Conservation (phyloP, 2,113 vertebrate species). For the Meleagris gallopavo region DNA sequence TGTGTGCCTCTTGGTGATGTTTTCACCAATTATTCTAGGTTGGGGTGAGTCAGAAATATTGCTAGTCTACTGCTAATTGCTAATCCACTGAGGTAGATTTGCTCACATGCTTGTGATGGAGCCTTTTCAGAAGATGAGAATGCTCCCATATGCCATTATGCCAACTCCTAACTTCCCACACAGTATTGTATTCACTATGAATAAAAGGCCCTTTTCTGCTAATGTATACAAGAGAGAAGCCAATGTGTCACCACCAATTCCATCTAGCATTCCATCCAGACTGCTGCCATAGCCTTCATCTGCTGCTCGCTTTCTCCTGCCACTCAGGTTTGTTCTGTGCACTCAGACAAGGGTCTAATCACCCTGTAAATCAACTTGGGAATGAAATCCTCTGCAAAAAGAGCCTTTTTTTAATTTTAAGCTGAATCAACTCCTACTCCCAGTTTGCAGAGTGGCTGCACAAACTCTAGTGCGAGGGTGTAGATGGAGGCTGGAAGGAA, state of each 20-base stretch:
- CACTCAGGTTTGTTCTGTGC: constrained; percentile 1
- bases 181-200: constrained; percentile 28
- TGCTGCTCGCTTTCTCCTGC: neutral
- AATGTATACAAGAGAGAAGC: constrained; percentile 28
- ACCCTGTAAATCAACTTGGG: neutral
- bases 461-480: neutral
- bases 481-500: neutral
- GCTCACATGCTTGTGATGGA: neutral
- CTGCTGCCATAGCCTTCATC: constrained; percentile 39
- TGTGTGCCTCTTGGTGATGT: neutral
- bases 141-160: neutral
- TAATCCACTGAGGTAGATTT: neutral
- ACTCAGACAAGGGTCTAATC: neutral
- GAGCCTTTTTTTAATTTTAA: neutral
- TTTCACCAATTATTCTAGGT: neutral
- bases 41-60: neutral
- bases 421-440: neutral
- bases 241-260: constrained; percentile 57
- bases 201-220: constrained; percentile 47
- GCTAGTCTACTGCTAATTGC: too few species aligned
- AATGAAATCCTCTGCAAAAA: neutral
- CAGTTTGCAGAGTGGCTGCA: neutral
- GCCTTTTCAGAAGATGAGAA: constrained; percentile 47
- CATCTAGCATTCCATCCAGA: constrained; percentile 27
- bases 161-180: constrained; percentile 31